Percentiles rank a stretch among this genome's conserved stretches.
These are phyloP conservation scores for Alaudala cheleensis DNA, from an alignment of 2,113 vertebrate species.

Conservation along the genomic window DNA sequence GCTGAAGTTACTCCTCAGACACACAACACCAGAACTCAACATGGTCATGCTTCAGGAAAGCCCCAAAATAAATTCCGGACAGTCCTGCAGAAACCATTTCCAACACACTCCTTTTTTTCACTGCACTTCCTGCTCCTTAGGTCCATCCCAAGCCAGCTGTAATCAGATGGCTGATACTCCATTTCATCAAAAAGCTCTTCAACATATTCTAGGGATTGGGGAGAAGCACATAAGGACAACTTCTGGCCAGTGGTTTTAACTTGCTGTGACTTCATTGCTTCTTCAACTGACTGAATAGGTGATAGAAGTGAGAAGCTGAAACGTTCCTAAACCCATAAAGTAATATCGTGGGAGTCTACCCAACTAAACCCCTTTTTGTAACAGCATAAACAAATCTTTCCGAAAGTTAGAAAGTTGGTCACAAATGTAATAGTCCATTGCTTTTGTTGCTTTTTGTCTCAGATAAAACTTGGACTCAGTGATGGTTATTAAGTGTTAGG, in stretches of 20 bases:
- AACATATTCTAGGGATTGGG: rapidly evolving
- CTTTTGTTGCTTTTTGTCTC: neutral
- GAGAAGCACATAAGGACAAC: neutral
- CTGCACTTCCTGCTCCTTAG: neutral
- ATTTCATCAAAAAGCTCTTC: neutral
- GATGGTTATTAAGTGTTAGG: neutral
- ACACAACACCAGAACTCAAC: neutral
- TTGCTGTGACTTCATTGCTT: neutral
- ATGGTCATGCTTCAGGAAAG: neutral
- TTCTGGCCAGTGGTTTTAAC: neutral
- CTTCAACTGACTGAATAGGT: neutral
- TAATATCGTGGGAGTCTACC: neutral
- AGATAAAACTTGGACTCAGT: neutral
- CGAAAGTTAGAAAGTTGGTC: neutral
- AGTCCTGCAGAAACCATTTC: neutral
- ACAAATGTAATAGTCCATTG: neutral
- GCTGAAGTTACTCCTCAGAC: neutral
- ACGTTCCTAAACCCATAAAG: neutral
- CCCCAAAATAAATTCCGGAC: neutral
- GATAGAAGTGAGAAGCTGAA: neutral
- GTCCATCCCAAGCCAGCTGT: neutral
- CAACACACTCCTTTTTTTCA: neutral
- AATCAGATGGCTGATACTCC: neutral
- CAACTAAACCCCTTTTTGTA: neutral
- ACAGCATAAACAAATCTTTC: neutral